A percentile compares a stretch with the other conserved stretches of the same genome.
Conservation (phyloP, 2,888 invertebrate genomes). For the Thereva unica region DNA sequence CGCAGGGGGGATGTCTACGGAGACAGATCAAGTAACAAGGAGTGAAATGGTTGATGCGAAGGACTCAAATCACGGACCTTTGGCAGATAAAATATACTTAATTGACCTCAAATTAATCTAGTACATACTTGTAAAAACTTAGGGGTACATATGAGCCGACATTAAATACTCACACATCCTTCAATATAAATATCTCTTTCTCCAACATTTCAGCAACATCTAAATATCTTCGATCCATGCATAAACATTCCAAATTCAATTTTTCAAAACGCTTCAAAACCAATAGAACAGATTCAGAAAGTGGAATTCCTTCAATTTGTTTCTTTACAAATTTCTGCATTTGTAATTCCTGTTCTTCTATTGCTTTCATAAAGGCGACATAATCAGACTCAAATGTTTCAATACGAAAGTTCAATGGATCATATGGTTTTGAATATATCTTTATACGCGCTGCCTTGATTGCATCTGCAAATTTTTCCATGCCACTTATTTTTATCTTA, state of each 20-base stretch:
- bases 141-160: too few species aligned
- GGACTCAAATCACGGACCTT: too few species aligned
- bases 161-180: constrained; percentile 65
- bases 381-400: constrained; percentile 78
- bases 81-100: too few species aligned
- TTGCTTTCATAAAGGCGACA: constrained; percentile 69
- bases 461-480: constrained; percentile 71
- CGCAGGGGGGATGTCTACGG: too few species aligned
- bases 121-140: too few species aligned
- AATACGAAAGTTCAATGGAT: constrained; percentile 78
- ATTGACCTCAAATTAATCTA: too few species aligned
- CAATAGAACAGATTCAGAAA: constrained; percentile 61
- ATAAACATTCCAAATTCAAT: constrained; percentile 71
- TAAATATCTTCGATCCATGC: constrained; percentile 74
- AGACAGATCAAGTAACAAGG: too few species aligned
- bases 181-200: constrained; percentile 69
- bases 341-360: constrained; percentile 72
- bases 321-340: constrained; percentile 73
- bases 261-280: constrained; percentile 69
- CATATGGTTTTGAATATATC: constrained; percentile 74
- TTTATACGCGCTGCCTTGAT: constrained; percentile 69
- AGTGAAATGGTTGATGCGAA: too few species aligned
- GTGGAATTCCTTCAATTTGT: constrained; percentile 56
- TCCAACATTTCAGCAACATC: constrained; percentile 71
- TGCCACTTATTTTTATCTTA: constrained; percentile 77